Evolutionary conservation across 2,888 invertebrate genomes (phyloP).

Genomic region (Achlya flavicornis): DNA sequence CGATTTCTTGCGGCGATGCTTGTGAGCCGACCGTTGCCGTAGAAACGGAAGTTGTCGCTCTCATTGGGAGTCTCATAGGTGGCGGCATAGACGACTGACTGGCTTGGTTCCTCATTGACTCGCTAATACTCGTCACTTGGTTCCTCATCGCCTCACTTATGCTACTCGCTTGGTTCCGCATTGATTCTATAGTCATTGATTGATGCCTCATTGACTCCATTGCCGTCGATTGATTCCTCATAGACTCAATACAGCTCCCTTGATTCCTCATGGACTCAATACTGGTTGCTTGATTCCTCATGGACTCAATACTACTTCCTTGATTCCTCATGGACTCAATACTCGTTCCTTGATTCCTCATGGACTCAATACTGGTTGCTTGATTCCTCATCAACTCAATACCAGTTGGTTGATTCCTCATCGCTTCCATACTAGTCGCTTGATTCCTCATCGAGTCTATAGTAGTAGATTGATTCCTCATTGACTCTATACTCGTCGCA

Average conservation of each 20-base stretch:
- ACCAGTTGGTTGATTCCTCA: background rate
- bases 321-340: background rate
- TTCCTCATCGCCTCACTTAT: background rate
- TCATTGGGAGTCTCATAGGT: constrained; percentile 62
- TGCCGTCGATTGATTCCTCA: background rate
- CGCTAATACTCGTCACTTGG: background rate
- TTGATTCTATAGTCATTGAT: constrained; percentile 6
- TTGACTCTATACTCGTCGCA: background rate
- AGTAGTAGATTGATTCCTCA: too few species aligned
- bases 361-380: background rate
- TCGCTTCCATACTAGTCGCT: background rate
- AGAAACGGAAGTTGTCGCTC: constrained; percentile 60
- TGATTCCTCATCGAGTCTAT: background rate
- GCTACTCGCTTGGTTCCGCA: constrained; percentile 12
- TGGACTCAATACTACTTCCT: background rate
- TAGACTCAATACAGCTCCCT: background rate
- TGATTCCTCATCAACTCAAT: background rate
- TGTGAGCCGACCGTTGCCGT: constrained; percentile 77
- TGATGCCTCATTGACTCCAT: background rate
- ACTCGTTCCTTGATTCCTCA: background rate
- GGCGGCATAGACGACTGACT: constrained; percentile 61
- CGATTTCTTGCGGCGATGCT: constrained; percentile 82
- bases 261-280: background rate
- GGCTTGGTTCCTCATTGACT: constrained; percentile 2
- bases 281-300: background rate